Percentiles rank a stretch among this genome's conserved stretches.
Evolutionary conservation across 2,888 invertebrate genomes (phyloP).

Genomic region (Stenotaenia linearis): DNA sequence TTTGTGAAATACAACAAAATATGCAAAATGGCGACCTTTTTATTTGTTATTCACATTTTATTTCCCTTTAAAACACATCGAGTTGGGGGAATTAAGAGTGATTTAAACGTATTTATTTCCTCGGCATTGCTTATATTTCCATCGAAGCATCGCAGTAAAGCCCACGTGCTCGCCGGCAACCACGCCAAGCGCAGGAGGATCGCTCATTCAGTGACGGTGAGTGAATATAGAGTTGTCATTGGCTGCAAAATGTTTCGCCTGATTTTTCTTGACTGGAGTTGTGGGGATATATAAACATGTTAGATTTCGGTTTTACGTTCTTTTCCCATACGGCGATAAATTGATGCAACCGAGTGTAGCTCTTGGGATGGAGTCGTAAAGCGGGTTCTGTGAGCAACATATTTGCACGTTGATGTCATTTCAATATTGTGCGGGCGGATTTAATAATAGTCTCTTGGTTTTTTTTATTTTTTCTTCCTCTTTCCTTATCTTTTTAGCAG

Average conservation of each 20-base stretch:
- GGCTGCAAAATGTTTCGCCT: conserved; percentile 8
- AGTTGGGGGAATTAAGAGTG: too few species aligned
- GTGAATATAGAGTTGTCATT: neutral
- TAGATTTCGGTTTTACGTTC: conserved; percentile 19
- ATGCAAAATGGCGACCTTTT: too few species aligned
- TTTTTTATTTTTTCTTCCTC: neutral
- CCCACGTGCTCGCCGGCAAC: too few species aligned
- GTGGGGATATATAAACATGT: conserved; percentile 24
- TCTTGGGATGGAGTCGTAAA: conserved; percentile 24
- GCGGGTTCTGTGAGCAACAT: conserved; percentile 18
- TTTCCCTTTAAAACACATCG: too few species aligned
- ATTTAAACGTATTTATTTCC: too few species aligned
- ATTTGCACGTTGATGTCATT: conserved; percentile 24
- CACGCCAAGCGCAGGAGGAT: too few species aligned
- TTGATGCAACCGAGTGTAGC: neutral
- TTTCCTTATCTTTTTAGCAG: conserved; percentile 1
- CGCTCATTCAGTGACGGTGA: too few species aligned
- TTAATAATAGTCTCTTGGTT: neutral
- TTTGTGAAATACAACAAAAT: too few species aligned
- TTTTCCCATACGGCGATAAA: conserved; percentile 21
- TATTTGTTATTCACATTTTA: too few species aligned
- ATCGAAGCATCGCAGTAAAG: too few species aligned
- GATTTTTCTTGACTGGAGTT: conserved; percentile 13
- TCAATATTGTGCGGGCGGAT: conserved; percentile 22
- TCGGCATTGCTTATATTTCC: too few species aligned